These are phyloP conservation scores for Desoria tigrina DNA, from an alignment of 2,888 invertebrate genomes.

Conservation along the genomic window DNA sequence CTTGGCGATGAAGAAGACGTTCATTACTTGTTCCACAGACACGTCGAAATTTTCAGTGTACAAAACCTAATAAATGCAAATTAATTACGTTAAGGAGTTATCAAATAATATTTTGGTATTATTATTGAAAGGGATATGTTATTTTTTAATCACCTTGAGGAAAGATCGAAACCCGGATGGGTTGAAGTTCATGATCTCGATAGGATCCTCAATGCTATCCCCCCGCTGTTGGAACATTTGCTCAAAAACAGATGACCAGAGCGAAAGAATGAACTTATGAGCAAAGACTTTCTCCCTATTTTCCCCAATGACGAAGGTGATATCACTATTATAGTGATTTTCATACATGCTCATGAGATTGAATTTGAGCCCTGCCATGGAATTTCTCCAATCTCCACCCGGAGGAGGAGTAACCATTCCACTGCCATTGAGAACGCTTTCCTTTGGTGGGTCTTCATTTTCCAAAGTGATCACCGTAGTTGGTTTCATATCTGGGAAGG, in stretches of 20 bases:
- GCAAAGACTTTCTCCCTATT: constrained; percentile 40
- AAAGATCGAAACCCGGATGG: constrained; percentile 42
- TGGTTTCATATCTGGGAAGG: constrained; percentile 34
- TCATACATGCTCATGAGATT: constrained; percentile 45
- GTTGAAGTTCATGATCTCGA: constrained; percentile 38
- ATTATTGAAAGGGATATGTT: too few species aligned
- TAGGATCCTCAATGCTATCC: constrained; percentile 30
- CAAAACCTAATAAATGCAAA: constrained; percentile 31
- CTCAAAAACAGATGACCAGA: constrained; percentile 43
- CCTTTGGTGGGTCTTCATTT: constrained; percentile 30
- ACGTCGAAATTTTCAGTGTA: constrained; percentile 49
- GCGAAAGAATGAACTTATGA: constrained; percentile 39
- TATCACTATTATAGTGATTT: constrained; percentile 40
- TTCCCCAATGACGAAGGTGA: constrained; percentile 40
- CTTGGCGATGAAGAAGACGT: constrained; percentile 45
- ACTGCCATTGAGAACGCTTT: neutral
- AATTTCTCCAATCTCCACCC: constrained; percentile 38
- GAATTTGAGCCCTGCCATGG: constrained; percentile 43
- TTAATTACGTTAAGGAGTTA: neutral
- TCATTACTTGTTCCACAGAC: constrained; percentile 46
- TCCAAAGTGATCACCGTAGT: constrained; percentile 33
- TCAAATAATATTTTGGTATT: neutral
- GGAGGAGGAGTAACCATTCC: neutral
- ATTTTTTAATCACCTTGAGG: constrained; percentile 35
- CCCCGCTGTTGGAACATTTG: constrained; percentile 33